Evolutionary conservation across 2,797 vertebrate species (phyloP).

Genomic region (Vespertilio murinus): DNA sequence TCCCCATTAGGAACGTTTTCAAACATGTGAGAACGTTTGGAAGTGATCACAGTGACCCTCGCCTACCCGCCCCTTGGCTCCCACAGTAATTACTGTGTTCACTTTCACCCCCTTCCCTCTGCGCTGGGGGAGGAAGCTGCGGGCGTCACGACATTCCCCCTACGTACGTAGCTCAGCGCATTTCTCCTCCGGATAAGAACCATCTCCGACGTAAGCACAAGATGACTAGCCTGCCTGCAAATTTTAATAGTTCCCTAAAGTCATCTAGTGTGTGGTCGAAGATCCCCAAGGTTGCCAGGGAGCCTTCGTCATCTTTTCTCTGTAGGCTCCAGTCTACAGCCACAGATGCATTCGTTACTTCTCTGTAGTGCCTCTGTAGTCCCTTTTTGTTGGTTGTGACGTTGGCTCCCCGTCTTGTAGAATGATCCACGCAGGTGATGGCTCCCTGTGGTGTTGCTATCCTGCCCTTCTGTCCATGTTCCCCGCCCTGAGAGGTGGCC

Average conservation of each 20-base stretch:
- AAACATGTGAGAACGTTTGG: neutral
- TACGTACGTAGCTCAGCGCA: neutral
- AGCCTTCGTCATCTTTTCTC: neutral
- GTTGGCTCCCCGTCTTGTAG: neutral
- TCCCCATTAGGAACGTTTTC: neutral
- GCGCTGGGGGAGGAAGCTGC: neutral
- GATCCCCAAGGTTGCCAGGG: neutral
- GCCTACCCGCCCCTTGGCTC: fast-evolving
- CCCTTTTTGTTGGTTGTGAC: neutral
- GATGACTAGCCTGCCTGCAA: neutral
- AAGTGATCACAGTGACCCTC: neutral
- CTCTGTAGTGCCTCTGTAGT: fast-evolving
- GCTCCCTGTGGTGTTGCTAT: fast-evolving
- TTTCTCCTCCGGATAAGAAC: neutral
- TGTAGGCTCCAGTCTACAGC: too few species aligned
- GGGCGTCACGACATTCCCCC: too few species aligned
- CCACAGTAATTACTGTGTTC: fast-evolving
- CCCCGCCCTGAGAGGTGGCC: neutral
- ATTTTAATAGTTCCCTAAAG: neutral
- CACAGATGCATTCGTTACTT: fast-evolving
- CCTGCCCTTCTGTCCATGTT: neutral
- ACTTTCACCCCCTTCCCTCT: neutral
- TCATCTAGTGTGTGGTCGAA: neutral
- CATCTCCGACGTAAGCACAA: neutral
- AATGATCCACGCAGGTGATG: fast-evolving